Conservation (phyloP, 1,140 invertebrate species). For the Lineus longissimus region DNA sequence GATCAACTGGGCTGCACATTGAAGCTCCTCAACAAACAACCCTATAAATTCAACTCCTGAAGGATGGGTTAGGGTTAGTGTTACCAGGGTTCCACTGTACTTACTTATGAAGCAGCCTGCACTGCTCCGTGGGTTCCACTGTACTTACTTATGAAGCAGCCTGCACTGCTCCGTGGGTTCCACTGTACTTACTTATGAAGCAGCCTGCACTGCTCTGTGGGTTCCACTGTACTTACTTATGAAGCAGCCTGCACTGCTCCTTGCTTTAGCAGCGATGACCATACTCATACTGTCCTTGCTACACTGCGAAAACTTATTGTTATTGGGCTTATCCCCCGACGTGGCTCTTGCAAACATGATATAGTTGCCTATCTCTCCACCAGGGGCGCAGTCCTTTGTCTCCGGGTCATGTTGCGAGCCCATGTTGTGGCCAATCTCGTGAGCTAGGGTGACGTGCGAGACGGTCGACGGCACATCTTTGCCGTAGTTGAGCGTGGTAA, state of each 20-base stretch:
- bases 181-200: too few relatives aligned
- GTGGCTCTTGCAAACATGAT: conserved; percentile 93
- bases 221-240: conserved; percentile 63
- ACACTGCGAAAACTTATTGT: conserved; percentile 90
- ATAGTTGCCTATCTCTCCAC: conserved; percentile 32
- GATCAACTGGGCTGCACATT: too few relatives aligned
- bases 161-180: too few relatives aligned
- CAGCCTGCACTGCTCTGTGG: too few relatives aligned
- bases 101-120: too few relatives aligned
- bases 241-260: conserved; percentile 85
- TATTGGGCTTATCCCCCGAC: conserved; percentile 87
- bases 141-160: conserved; percentile 80
- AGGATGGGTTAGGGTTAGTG: too few relatives aligned
- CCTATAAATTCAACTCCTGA: too few relatives aligned
- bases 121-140: too few relatives aligned
- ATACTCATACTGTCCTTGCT: conserved; percentile 58
- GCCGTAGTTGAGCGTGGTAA: conserved; percentile 98
- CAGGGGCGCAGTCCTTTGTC: conserved; percentile 26
- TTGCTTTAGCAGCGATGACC: conserved; percentile 67
- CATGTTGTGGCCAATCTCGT: conserved; percentile 98
- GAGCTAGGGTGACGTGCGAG: conserved; percentile 92
- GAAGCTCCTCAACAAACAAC: too few relatives aligned
- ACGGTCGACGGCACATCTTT: conserved; percentile 93
- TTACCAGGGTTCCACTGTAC: too few relatives aligned
- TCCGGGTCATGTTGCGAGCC: conserved; percentile 64